Base-by-base conservation (phyloP, 2,113 vertebrate species). In the Lutjanus erythropterus region DNA sequence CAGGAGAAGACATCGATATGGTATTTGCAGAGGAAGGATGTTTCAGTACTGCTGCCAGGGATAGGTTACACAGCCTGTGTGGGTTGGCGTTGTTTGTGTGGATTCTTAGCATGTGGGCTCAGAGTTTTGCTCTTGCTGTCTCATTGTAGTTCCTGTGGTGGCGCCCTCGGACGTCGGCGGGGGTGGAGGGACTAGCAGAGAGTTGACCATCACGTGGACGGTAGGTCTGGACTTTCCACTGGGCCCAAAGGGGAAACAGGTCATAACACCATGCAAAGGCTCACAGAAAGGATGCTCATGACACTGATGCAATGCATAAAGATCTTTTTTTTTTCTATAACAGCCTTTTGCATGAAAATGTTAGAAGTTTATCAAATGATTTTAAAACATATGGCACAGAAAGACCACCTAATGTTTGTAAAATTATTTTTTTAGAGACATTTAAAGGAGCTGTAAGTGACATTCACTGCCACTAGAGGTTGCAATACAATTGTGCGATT, bases 181-280 rank as follows among this genome's bases (percentile, higher is more conserved):
- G 74, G 97, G 98, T 0, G 97, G 97, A 23, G 97, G 97, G 84
- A 96, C 93, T 58, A 97, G 96, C 89, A 94, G 96, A 83, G 98
- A 99, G 73, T 93, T 99, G 93, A 98, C 95, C 71, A 97, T 99
- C 92, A 98, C 97, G 0, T 99, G 98, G 98, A 97, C 96, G 92
- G 98, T 98, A 94, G 42, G 96, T 95, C 70, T 74, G 80, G 52
- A 84, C 19, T 84, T 86, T 80, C 66, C 83, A 71, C 56, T 49
- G 70, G 4, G 23, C 29, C 27, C 52, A 61, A 9, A 33, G 64
- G 44, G 52, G 31, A 23, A 18, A 59, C 52, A 35, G 70, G 46
- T 71, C 73, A 80, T 27, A 29, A 55, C 58, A 74, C 42, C 52
- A 46, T 53, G 19, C 39, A 49, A 69, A 64, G 71, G 50, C 27